A percentile compares a stretch with the other conserved stretches of the same genome.
Conservation (phyloP, 2,888 invertebrate species). For the Sisyra nigra region DNA sequence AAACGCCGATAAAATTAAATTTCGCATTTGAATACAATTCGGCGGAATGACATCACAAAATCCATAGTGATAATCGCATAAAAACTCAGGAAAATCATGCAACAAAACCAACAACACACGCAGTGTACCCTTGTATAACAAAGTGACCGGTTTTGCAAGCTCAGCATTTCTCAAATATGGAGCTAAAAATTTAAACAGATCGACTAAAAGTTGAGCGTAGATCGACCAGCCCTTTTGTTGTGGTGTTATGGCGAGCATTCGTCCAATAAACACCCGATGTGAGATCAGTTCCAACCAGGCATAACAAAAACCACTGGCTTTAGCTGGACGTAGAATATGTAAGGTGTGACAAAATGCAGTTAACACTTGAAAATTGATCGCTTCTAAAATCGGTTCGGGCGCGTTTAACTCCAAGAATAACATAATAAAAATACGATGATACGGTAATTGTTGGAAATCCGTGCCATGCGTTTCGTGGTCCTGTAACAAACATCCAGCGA, state of each 20-base stretch:
- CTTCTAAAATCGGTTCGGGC: constrained; percentile 84
- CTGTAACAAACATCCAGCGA: constrained; percentile 86
- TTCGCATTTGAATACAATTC: constrained; percentile 98
- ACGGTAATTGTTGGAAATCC: constrained; percentile 94
- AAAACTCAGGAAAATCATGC: constrained; percentile 98
- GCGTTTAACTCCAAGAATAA: constrained; percentile 91
- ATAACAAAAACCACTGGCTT: constrained; percentile 93
- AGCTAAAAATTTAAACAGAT: constrained; percentile 90
- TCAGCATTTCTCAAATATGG: constrained; percentile 96
- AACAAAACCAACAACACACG: constrained; percentile 86
- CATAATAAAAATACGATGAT: constrained; percentile 92
- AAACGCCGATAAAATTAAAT: constrained; percentile 93
- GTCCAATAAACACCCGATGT: constrained; percentile 88
- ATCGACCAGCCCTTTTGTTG: constrained; percentile 95
- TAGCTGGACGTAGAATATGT: constrained; percentile 80
- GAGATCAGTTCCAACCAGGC: constrained; percentile 98
- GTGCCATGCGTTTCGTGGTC: constrained; percentile 85
- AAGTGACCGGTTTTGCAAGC: constrained; percentile 81
- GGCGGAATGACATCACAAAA: constrained; percentile 99
- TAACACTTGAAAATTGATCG: constrained; percentile 85
- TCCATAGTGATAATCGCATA: constrained; percentile 97
- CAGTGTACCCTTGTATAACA: constrained; percentile 90
- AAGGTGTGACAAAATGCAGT: constrained; percentile 94
- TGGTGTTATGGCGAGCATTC: constrained; percentile 78
- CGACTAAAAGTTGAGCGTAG: constrained; percentile 90